Conservation (phyloP, 2,888 invertebrate species). For the Heliconius charithonia region DNA sequence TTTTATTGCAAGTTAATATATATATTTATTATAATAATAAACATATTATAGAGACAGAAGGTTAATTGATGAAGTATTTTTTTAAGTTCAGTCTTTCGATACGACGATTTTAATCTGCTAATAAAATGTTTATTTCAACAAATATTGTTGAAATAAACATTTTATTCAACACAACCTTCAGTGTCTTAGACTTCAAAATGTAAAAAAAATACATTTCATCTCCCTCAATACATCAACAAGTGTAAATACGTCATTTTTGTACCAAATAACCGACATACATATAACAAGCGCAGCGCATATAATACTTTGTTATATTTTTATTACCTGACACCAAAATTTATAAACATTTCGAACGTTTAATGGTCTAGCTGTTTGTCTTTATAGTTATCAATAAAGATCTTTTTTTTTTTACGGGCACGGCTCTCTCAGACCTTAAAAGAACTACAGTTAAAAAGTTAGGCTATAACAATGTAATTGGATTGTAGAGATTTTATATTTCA, state of each 20-base stretch:
- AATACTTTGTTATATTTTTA: slow-evolving; percentile 30
- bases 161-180: too few relatives aligned
- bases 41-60: too few relatives aligned
- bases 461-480: slow-evolving; percentile 9
- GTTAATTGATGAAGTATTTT: too few relatives aligned
- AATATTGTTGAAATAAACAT: too few relatives aligned
- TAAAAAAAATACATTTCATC: not conserved
- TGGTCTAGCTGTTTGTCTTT: slow-evolving; percentile 31
- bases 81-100: too few relatives aligned
- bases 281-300: too few relatives aligned
- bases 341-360: slow-evolving; percentile 35
- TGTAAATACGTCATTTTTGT: not conserved
- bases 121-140: not conserved
- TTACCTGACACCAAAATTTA: slow-evolving; percentile 39
- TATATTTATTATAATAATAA: too few relatives aligned
- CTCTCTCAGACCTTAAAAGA: not conserved
- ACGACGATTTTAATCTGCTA: not conserved
- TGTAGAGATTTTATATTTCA: not conserved
- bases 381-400: slow-evolving; percentile 34
- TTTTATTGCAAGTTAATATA: too few relatives aligned
- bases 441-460: not conserved
- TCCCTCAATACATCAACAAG: not conserved
- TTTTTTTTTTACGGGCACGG: slow-evolving; percentile 10
- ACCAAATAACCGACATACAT: not conserved
- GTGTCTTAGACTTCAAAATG: not conserved